These are phyloP conservation scores for Pachydiplax longipennis DNA, from an alignment of 2,888 invertebrate genomes.

Conservation along the genomic window DNA sequence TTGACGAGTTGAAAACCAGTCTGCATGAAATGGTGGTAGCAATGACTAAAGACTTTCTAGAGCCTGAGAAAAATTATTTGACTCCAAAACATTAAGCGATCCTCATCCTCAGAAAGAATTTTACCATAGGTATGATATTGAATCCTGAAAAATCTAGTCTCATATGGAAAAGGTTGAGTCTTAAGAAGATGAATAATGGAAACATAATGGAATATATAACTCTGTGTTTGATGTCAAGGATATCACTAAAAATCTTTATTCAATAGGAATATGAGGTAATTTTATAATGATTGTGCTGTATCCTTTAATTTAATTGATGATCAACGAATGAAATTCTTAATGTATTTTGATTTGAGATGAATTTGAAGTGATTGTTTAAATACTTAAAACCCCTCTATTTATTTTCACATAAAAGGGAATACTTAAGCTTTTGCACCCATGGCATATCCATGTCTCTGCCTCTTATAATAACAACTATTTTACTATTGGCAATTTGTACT, in stretches of 20 bases:
- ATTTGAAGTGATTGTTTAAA: too few relatives aligned
- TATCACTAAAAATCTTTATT: not conserved
- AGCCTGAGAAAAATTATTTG: conserved; percentile 76
- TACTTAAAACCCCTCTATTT: too few relatives aligned
- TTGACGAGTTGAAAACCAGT: conserved; percentile 67
- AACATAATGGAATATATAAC: not conserved
- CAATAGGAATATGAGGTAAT: not conserved
- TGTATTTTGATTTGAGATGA: too few relatives aligned
- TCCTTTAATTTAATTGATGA: not conserved
- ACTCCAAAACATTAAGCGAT: conserved; percentile 57
- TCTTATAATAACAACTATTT: too few relatives aligned
- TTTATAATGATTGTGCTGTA: not conserved
- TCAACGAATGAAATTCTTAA: too few relatives aligned
- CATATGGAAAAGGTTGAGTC: not conserved
- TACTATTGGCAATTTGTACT: too few relatives aligned
- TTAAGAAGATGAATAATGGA: not conserved
- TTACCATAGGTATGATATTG: not conserved
- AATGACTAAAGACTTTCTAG: conserved; percentile 80
- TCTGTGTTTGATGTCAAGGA: not conserved
- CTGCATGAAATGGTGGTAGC: conserved; percentile 78
- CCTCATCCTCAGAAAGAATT: not conserved
- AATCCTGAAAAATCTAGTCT: conserved; percentile 16
- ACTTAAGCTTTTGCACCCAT: too few relatives aligned
- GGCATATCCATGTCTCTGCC: too few relatives aligned
- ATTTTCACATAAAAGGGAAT: too few relatives aligned